phyloP scores from a whole-genome alignment of 2,113 vertebrate genomes.

The Otis tarda region DNA sequence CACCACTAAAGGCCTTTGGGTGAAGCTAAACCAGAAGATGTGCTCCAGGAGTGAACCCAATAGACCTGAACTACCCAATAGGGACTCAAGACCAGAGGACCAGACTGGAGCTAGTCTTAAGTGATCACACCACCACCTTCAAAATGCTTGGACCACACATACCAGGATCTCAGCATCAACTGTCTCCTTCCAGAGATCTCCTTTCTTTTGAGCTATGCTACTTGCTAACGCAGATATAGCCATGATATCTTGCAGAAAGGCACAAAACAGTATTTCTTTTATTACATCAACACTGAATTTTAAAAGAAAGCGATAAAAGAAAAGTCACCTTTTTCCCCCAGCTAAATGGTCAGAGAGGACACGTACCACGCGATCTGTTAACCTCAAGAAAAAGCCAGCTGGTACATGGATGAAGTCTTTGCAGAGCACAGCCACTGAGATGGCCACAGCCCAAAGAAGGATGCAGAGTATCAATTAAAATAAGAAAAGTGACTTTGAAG shows the following conservation, averaged over 20 bases:
- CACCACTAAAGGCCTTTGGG: not conserved
- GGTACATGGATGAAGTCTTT: not conserved
- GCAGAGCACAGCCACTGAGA: not conserved
- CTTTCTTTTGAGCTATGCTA: not conserved
- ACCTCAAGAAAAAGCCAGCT: not conserved
- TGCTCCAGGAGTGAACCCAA: not conserved
- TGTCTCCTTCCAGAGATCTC: not conserved
- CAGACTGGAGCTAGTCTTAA: too few species aligned
- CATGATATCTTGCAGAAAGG: not conserved
- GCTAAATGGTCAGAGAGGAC: not conserved
- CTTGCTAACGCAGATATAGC: not conserved
- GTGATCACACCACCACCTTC: not conserved
- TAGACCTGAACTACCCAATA: not conserved
- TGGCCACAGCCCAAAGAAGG: not conserved
- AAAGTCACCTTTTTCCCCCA: not conserved
- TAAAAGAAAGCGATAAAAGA: not conserved
- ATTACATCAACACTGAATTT: not conserved
- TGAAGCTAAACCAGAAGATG: not conserved
- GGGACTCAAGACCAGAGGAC: not conserved
- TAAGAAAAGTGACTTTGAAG: not conserved
- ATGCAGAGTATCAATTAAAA: not conserved
- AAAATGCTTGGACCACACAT: not conserved
- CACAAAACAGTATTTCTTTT: not conserved
- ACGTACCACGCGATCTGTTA: accelerated
- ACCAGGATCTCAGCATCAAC: not conserved